A percentile compares a stretch with the other conserved stretches of the same genome.
Evolutionary conservation across 2,888 invertebrate genomes (phyloP).

Genomic region (Catocala nupta): DNA sequence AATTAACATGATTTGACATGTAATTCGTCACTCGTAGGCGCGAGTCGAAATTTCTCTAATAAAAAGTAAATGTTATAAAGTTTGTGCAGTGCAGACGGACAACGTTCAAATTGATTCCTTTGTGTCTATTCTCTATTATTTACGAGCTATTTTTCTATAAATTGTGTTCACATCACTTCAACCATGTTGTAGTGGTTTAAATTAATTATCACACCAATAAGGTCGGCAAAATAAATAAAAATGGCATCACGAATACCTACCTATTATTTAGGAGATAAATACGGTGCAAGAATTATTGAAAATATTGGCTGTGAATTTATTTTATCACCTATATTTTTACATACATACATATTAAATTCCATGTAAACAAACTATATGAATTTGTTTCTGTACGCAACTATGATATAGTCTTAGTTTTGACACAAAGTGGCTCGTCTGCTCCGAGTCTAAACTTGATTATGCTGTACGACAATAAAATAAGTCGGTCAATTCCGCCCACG

Average conservation of each 20-base stretch:
- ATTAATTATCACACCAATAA: no score
- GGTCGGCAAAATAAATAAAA: no score
- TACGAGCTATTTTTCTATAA: no score
- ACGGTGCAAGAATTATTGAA: no score
- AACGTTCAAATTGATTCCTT: conserved; percentile 9
- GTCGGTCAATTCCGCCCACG: conserved; percentile 55
- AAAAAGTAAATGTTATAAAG: conserved; percentile 37
- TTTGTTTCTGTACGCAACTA: conserved; percentile 18
- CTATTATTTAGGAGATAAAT: no score
- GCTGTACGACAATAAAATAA: conserved; percentile 51
- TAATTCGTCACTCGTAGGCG: conserved; percentile 62
- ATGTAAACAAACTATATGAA: no score
- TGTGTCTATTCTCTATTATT: neutral
- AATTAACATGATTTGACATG: conserved; percentile 66
- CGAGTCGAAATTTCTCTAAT: conserved; percentile 47
- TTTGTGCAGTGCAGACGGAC: conserved; percentile 25
- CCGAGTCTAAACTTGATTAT: conserved; percentile 42
- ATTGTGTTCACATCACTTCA: no score
- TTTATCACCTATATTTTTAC: no score
- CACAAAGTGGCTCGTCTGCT: conserved; percentile 30
- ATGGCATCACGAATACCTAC: no score
- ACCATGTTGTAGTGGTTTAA: no score
- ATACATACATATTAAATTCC: no score
- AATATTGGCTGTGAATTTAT: no score
- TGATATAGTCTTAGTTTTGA: conserved; percentile 24